Percentiles rank a stretch among this genome's conserved stretches.
These are phyloP conservation scores for Oasisia sp. DNA, from an alignment of 2,888 invertebrate genomes.

Conservation along the genomic window DNA sequence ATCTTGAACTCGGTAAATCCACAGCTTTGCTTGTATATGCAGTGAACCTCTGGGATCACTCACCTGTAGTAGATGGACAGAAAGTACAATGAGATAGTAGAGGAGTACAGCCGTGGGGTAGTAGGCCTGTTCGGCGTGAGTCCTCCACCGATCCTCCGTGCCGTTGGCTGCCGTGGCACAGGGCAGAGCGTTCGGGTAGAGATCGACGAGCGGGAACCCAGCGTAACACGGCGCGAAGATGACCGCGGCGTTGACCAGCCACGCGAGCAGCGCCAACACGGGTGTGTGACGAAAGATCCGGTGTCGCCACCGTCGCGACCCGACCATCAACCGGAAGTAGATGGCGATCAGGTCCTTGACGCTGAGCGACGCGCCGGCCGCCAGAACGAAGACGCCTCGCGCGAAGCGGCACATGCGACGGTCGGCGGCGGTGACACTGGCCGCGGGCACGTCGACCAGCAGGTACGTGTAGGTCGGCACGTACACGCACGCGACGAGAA, in stretches of 20 bases:
- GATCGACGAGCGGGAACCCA: constrained; percentile 34
- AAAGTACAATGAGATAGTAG: constrained; percentile 28
- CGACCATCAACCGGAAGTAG: constrained; percentile 32
- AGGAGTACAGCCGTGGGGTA: background rate
- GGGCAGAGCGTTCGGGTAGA: constrained; percentile 35
- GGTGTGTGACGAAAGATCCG: constrained; percentile 30
- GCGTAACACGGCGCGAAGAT: constrained; percentile 34
- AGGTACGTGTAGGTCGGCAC: constrained; percentile 41
- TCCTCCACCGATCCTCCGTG: background rate
- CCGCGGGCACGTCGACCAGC: constrained; percentile 30
- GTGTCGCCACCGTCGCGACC: constrained; percentile 26
- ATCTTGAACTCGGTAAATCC: no score
- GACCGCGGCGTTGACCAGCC: constrained; percentile 33
- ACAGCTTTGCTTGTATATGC: no score
- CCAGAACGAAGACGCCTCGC: constrained; percentile 34
- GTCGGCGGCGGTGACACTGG: background rate
- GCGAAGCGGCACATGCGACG: constrained; percentile 22
- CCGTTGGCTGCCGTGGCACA: constrained; percentile 21
- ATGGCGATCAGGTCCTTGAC: constrained; percentile 37
- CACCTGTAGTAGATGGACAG: constrained; percentile 36
- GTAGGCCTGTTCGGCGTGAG: background rate
- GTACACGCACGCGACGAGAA: constrained; percentile 37
- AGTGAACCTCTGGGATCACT: no score
- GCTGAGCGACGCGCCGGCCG: constrained; percentile 36
- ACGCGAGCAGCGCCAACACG: constrained; percentile 30